These are phyloP conservation scores for Drosophila lini DNA, from an alignment of 1,140 invertebrate genomes.

Conservation along the genomic window DNA sequence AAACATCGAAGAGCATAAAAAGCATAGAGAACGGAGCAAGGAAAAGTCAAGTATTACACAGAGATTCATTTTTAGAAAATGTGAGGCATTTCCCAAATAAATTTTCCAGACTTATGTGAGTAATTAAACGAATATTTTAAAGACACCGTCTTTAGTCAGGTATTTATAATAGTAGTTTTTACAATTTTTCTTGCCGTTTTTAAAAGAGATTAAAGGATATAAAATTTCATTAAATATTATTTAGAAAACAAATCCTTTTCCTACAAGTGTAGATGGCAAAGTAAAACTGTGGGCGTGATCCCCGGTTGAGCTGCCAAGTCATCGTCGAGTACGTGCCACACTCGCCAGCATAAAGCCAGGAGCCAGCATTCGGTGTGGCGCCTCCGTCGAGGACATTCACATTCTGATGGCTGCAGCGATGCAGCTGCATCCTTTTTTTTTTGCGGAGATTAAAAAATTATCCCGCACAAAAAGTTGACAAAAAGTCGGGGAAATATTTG, in stretches of 20 bases:
- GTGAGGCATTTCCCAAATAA: neutral
- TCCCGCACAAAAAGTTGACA: conserved; percentile 61
- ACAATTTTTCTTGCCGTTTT: too few species aligned
- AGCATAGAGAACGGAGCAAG: neutral
- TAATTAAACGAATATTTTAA: too few species aligned
- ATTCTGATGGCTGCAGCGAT: conserved; percentile 41
- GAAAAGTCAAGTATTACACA: conserved; percentile 2
- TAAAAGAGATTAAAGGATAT: too few species aligned
- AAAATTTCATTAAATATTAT: too few species aligned
- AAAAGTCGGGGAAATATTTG: conserved; percentile 31
- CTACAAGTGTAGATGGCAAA: neutral
- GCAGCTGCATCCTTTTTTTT: conserved; percentile 40
- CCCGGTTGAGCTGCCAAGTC: conserved; percentile 31
- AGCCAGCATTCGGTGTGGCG: conserved; percentile 41
- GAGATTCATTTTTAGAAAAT: neutral
- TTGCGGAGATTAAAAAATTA: conserved; percentile 77
- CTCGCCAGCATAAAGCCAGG: conserved; percentile 21
- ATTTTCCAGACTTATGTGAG: accelerated
- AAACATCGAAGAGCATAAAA: conserved; percentile 22
- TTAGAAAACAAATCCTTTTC: neutral
- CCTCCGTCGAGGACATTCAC: conserved; percentile 49
- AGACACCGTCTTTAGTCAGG: too few species aligned
- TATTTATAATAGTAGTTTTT: too few species aligned
- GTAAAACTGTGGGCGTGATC: conserved; percentile 34
- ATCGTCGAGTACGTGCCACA: conserved; percentile 59